Base-by-base conservation (phyloP, 2,113 vertebrate species). In the Neoarius graeffei region DNA sequence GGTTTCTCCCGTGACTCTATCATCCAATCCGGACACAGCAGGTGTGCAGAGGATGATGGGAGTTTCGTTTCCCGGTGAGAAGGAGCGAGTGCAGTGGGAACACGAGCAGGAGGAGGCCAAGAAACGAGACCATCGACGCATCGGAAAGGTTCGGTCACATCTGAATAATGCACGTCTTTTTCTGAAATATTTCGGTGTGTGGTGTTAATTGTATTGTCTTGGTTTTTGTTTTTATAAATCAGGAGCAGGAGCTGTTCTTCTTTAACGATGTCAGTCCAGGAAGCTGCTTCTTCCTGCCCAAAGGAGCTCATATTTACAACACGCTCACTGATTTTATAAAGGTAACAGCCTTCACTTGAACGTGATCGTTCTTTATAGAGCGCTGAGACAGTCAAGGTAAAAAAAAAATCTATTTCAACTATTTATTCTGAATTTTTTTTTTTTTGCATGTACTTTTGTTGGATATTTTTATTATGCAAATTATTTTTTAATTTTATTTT, bases 261-360 rank as follows among this genome's bases (percentile, higher is more conserved):
- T 99, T 99, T 92, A 97, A 97, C 9, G 95, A 97, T 1, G 93
- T 97, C 89, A 99, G 97, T 91, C 98, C 98, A 0, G 98, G 98
- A 54, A 99, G 97, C 92, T 98, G 97, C 90, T 98, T 99, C 93
- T 99, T 99, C 90, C 94, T 99, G 42, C 98, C 98, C 0, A 97
- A 97, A 79, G 97, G 97, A 56, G 95, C 97, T 17, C 95, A 97
- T 89, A 92, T 99, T 87, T 99, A 97, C 94, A 97, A 97, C 90
- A 92, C 95, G 2, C 96, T 99, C 9, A 92, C 96, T 0, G 95
- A 97, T 30, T 97, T 98, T 13, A 97, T 99, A 76, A 97, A 97
- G 97, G 98, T 90, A 87, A 74, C 56, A 7, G 57, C 69, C 25
- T 30, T n/a, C 54, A 85, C 30, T 7, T 20, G 7, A n/a, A 77